Evolutionary conservation across 2,113 vertebrate species (phyloP).

Genomic region (Halcyon malimbica): DNA sequence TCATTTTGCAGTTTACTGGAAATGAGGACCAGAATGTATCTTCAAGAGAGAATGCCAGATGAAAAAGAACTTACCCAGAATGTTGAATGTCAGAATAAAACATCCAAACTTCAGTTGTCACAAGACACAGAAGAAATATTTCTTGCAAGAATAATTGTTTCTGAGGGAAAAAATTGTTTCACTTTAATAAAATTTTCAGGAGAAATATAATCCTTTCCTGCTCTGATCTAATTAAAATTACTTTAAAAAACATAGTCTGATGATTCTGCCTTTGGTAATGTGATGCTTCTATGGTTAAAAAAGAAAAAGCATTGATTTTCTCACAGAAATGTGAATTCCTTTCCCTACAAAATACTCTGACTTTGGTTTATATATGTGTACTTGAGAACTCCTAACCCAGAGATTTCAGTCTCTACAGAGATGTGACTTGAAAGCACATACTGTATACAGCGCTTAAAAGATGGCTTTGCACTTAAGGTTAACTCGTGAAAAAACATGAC

Average conservation of each 20-base stretch:
- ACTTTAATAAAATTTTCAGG: not conserved
- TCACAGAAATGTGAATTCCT: not conserved
- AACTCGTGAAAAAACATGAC: not conserved
- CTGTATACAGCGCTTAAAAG: not conserved
- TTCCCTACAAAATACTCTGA: not conserved
- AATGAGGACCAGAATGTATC: not conserved
- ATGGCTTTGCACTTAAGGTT: not conserved
- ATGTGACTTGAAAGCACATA: not conserved
- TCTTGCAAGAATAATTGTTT: not conserved
- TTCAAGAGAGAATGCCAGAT: not conserved
- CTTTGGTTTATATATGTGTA: not conserved
- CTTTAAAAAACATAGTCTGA: not conserved
- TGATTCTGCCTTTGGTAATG: not conserved
- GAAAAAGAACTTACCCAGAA: not conserved
- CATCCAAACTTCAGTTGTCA: not conserved
- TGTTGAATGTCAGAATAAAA: not conserved
- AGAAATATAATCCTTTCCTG: not conserved
- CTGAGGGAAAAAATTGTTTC: not conserved
- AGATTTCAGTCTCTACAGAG: not conserved
- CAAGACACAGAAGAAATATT: not conserved
- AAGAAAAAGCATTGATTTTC: not conserved
- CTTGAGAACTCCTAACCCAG: not conserved
- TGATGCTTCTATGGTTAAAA: not conserved
- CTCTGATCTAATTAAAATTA: not conserved
- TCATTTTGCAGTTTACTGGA: not conserved